Percentiles rank a stretch among this genome's conserved stretches.
Conservation (phyloP, 2,797 vertebrate genomes). For the Selene dorsalis region DNA sequence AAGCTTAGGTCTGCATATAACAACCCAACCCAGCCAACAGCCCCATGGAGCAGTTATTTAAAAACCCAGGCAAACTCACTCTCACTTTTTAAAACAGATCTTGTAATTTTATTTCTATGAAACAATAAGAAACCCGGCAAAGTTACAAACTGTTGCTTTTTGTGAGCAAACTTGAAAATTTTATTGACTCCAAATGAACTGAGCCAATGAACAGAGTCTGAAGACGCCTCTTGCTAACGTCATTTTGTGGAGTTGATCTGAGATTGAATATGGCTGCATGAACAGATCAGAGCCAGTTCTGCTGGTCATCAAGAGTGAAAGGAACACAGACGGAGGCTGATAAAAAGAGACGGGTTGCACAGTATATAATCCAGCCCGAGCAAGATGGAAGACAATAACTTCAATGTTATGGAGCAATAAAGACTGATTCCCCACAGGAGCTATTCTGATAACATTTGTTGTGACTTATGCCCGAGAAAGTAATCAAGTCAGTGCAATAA, state of each 20-base stretch:
- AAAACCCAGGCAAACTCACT: not conserved
- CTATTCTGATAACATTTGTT: conserved; percentile 53
- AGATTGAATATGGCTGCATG: not conserved
- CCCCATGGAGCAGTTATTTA: not conserved
- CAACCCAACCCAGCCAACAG: not conserved
- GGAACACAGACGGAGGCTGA: conserved; percentile 11
- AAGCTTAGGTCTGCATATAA: not conserved
- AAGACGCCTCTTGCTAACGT: not conserved
- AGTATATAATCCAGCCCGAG: conserved; percentile 18
- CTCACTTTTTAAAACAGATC: not conserved
- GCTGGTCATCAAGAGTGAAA: conserved; percentile 3
- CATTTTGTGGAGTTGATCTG: not conserved
- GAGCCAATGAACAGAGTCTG: not conserved
- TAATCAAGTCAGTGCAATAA: conserved; percentile 58
- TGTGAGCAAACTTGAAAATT: not conserved
- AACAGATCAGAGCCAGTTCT: not conserved
- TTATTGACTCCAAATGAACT: not conserved
- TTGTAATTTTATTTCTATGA: not conserved
- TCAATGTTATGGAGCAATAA: conserved; percentile 60
- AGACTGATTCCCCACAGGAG: conserved; percentile 64
- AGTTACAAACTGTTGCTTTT: not conserved
- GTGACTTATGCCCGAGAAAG: conserved; percentile 59
- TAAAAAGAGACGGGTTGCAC: not conserved
- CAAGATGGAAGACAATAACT: conserved; percentile 56
- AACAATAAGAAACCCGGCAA: not conserved